Evolutionary conservation across 2,113 vertebrate genomes (phyloP).

Genomic region (Cheilinus undulatus): DNA sequence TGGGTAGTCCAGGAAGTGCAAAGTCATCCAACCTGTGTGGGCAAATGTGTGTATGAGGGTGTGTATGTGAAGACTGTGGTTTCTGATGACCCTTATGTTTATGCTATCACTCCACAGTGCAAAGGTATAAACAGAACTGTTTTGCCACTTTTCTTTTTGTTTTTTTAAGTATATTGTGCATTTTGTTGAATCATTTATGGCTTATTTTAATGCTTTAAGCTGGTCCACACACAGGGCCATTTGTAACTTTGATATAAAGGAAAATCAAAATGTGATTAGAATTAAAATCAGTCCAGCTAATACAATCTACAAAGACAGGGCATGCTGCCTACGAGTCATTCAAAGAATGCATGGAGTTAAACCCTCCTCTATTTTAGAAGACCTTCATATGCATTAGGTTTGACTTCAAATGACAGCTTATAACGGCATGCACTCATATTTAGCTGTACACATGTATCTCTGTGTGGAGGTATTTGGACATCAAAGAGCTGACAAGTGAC

Average conservation of each 20-base stretch:
- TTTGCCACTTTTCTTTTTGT: neutral
- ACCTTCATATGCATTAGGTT: conserved; percentile 59
- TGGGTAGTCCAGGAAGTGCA: neutral
- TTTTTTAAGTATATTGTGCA: neutral
- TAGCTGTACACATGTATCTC: neutral
- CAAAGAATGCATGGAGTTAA: conserved; percentile 47
- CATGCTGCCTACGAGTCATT: conserved; percentile 11
- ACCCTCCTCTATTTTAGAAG: conserved; percentile 67
- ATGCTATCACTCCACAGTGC: neutral
- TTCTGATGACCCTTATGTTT: conserved; percentile 34
- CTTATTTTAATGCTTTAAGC: neutral
- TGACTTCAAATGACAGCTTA: conserved; percentile 48
- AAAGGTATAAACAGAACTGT: neutral
- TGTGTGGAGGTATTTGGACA: neutral
- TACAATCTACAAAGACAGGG: neutral
- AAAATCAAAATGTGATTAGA: neutral
- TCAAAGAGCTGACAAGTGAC: conserved; percentile 6
- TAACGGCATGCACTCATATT: conserved; percentile 7
- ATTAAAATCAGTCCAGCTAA: neutral
- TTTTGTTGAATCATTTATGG: neutral
- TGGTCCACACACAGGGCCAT: neutral
- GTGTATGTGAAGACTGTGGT: neutral
- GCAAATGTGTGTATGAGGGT: neutral
- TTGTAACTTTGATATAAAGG: neutral
- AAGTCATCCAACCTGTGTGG: conserved; percentile 19